These are phyloP conservation scores for Lydus trimaculatus DNA, from an alignment of 2,888 invertebrate species.

Conservation along the genomic window DNA sequence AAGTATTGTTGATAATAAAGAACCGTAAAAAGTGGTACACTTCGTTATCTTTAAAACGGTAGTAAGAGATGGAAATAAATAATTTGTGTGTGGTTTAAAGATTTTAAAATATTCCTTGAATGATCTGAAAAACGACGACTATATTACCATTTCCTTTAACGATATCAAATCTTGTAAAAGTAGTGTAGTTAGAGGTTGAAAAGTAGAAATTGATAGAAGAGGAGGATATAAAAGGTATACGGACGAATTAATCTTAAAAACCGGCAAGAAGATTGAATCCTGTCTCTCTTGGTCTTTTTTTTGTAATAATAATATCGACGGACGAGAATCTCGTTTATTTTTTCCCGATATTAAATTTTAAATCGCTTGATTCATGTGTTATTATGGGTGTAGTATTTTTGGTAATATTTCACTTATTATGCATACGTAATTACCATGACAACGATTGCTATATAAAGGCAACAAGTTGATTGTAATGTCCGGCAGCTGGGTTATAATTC, in stretches of 20 bases:
- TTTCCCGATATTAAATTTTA: neutral
- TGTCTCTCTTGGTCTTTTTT: neutral
- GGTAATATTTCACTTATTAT: no score
- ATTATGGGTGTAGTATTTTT: neutral
- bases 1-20: slow-evolving; percentile 38
- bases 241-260: slow-evolving; percentile 5
- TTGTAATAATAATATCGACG: neutral
- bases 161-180: neutral
- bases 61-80: slow-evolving; percentile 36
- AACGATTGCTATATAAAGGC: neutral
- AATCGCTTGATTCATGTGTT: neutral
- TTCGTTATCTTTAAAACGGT: slow-evolving; percentile 40
- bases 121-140: neutral
- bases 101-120: neutral
- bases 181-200: neutral
- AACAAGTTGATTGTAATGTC: neutral
- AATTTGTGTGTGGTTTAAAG: neutral
- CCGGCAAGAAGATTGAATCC: neutral
- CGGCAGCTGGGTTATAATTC: neutral
- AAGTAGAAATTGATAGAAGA: slow-evolving; percentile 3
- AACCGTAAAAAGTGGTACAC: slow-evolving; percentile 35
- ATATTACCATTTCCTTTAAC: neutral
- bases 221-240: neutral
- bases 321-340: neutral
- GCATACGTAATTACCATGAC: neutral